A percentile compares a stretch with the other conserved stretches of the same genome.
These are phyloP conservation scores for Hetaerina titia DNA, from an alignment of 2,888 invertebrate species.

Conservation along the genomic window DNA sequence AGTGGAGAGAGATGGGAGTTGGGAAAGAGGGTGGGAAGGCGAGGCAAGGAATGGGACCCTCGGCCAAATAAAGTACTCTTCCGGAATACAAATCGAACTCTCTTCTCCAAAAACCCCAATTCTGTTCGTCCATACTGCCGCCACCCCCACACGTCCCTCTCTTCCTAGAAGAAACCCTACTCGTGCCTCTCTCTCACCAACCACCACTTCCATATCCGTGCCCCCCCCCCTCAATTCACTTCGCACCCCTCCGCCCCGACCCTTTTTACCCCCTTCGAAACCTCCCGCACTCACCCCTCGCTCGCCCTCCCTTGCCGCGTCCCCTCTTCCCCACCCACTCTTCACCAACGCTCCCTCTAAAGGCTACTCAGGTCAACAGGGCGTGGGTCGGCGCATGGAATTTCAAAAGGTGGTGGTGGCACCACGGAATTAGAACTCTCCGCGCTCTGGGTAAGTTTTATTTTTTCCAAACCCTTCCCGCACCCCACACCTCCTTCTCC, in stretches of 20 bases:
- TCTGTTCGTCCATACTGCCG: constrained; percentile 25
- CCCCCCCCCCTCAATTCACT: neutral
- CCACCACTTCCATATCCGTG: neutral
- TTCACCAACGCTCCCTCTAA: neutral
- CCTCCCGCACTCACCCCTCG: neutral
- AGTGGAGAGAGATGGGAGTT: neutral
- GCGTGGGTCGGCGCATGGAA: constrained; percentile 57
- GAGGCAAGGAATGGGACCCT: constrained; percentile 62
- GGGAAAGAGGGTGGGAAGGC: constrained; percentile 19
- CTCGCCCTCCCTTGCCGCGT: neutral
- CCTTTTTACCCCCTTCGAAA: neutral
- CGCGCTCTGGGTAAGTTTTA: constrained; percentile 30
- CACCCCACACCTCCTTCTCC: neutral
- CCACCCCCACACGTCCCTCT: neutral
- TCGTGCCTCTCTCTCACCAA: neutral
- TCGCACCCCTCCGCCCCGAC: neutral
- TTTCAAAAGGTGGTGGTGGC: constrained; percentile 54
- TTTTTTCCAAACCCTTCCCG: neutral
- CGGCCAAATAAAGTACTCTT: constrained; percentile 66
- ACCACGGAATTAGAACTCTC: constrained; percentile 51
- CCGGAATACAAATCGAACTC: constrained; percentile 66
- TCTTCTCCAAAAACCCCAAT: constrained; percentile 55
- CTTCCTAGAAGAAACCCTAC: neutral
- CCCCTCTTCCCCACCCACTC: neutral
- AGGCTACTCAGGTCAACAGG: constrained; percentile 65